Evolutionary conservation across 2,888 invertebrate genomes (phyloP).

Genomic region (Pterostichus niger): DNA sequence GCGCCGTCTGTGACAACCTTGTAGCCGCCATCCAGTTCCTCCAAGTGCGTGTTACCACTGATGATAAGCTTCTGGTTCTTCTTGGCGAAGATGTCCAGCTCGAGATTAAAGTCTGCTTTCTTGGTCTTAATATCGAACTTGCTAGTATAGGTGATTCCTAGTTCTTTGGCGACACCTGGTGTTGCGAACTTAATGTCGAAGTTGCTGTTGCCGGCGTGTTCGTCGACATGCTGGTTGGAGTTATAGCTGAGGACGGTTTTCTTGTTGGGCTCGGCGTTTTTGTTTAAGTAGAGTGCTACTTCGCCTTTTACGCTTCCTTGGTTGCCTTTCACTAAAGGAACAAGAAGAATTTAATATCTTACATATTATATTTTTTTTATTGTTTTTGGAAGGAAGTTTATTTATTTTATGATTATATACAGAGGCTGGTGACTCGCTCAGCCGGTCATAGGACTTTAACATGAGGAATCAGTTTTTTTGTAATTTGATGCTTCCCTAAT

Average conservation of each 20-base stretch:
- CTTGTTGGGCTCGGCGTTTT: constrained; percentile 84
- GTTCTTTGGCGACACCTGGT: constrained; percentile 83
- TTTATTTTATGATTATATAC: no score
- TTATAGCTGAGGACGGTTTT: constrained; percentile 81
- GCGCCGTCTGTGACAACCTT: constrained; percentile 26
- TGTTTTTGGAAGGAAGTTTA: no score
- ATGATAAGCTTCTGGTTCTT: constrained; percentile 79
- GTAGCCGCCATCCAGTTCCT: constrained; percentile 77
- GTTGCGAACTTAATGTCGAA: constrained; percentile 84
- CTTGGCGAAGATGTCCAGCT: constrained; percentile 81
- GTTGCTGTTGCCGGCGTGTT: constrained; percentile 77
- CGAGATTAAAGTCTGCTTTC: constrained; percentile 75
- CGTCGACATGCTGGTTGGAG: constrained; percentile 79
- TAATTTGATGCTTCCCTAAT: no score
- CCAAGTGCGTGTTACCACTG: constrained; percentile 72
- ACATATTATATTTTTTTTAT: background rate
- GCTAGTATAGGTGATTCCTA: constrained; percentile 73
- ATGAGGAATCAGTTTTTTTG: no score
- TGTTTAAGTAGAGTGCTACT: constrained; percentile 84
- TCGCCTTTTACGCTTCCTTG: constrained; percentile 83
- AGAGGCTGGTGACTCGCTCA: no score
- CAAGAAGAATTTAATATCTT: background rate
- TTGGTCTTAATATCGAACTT: constrained; percentile 75
- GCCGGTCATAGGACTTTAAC: no score
- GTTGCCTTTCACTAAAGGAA: constrained; percentile 68